Evolutionary conservation across 1,140 invertebrate species (phyloP).

Genomic region (Magallana gigas): DNA sequence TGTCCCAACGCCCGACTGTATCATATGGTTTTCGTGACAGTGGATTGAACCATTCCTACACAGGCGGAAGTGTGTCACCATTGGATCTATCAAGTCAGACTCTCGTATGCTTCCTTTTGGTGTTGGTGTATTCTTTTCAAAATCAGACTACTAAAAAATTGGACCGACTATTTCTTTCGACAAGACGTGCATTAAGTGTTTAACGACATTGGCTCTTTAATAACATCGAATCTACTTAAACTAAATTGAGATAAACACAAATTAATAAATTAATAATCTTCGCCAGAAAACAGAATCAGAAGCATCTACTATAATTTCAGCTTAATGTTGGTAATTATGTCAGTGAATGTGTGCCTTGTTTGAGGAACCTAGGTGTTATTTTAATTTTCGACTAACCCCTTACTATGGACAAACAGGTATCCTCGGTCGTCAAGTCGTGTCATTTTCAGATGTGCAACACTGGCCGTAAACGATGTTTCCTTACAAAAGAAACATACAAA

Average conservation of each 20-base stretch:
- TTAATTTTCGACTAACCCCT: no score
- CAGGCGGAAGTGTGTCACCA: background rate
- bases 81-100: background rate
- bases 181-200: background rate
- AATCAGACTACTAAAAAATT: background rate
- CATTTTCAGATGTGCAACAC: no score
- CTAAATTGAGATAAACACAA: no score
- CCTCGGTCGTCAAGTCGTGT: no score
- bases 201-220: background rate
- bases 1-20: background rate
- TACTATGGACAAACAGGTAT: no score
- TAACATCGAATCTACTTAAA: background rate
- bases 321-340: background rate
- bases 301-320: background rate
- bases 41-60: background rate
- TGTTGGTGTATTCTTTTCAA: no score
- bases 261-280: no score
- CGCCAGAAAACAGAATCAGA: no score
- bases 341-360: background rate
- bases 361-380: background rate
- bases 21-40: background rate
- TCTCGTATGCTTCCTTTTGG: background rate
- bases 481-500: no score
- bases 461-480: no score
- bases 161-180: background rate